Evolutionary conservation across 2,113 vertebrate genomes (phyloP).

Genomic region (Hyperoodon ampullatus): DNA sequence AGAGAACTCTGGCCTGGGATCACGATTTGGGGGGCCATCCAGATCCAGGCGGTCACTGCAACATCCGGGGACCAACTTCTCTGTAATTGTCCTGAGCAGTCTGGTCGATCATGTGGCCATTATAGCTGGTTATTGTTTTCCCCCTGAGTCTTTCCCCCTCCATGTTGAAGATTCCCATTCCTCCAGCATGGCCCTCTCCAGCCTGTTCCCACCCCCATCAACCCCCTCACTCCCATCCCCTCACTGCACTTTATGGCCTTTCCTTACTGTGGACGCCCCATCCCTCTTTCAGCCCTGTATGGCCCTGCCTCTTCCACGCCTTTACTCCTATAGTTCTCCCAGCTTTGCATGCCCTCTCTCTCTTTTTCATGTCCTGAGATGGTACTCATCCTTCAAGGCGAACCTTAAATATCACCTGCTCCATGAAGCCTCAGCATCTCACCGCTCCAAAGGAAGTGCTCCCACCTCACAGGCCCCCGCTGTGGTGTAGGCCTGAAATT

Average conservation of each 20-base stretch:
- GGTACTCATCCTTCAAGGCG: neutral
- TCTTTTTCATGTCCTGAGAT: neutral
- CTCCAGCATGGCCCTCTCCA: neutral
- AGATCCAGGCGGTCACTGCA: no score
- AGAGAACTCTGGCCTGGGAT: neutral
- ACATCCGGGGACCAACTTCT: neutral
- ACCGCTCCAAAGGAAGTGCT: accelerated
- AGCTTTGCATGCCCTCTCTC: accelerated
- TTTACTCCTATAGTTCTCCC: neutral
- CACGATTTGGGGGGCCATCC: neutral
- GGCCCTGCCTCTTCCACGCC: neutral
- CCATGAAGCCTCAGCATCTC: neutral
- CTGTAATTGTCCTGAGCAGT: accelerated
- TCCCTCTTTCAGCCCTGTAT: neutral
- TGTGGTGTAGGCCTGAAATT: neutral
- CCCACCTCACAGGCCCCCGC: neutral
- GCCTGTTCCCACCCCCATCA: neutral
- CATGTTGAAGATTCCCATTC: accelerated
- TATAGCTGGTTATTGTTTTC: accelerated
- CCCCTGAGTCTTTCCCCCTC: neutral
- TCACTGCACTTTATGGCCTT: neutral
- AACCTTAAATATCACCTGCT: neutral
- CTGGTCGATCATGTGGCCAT: accelerated
- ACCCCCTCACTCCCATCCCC: neutral
- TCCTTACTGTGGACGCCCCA: accelerated